Percentiles rank a stretch among this genome's conserved stretches.
These are phyloP conservation scores for Coluber constrictor DNA, from an alignment of 2,797 vertebrate species.

Conservation along the genomic window DNA sequence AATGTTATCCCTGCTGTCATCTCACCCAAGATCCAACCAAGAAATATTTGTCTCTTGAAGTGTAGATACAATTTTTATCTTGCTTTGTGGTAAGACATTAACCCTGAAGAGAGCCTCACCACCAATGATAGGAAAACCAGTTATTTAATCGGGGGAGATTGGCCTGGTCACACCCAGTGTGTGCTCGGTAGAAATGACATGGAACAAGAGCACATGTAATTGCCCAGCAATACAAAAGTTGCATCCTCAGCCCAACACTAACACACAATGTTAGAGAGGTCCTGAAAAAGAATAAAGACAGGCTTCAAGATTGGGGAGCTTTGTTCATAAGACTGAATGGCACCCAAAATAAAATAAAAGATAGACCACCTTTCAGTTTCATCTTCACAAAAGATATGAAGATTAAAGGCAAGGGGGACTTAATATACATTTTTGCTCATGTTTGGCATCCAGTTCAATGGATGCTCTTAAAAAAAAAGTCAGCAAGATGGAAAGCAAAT, in stretches of 20 bases:
- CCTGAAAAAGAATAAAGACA: not conserved
- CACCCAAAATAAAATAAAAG: slow-evolving; percentile 29
- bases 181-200: not conserved
- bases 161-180: not conserved
- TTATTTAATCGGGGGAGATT: not conserved
- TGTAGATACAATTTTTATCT: not conserved
- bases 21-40: not conserved
- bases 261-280: not conserved
- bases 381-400: slow-evolving; percentile 62
- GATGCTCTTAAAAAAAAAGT: slow-evolving; percentile 40
- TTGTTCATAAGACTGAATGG: not conserved
- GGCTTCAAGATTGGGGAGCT: not conserved
- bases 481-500: slow-evolving; percentile 55
- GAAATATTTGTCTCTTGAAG: not conserved
- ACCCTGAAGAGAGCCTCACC: not conserved
- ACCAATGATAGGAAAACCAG: slow-evolving; percentile 41
- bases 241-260: not conserved
- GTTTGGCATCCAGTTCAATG: slow-evolving; percentile 48
- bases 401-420: slow-evolving; percentile 61
- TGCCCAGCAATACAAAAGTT: not conserved
- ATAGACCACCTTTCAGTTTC: slow-evolving; percentile 42
- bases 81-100: not conserved
- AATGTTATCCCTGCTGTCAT: not conserved
- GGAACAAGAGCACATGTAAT: not conserved
- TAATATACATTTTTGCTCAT: slow-evolving; percentile 50